phyloP scores from a whole-genome alignment of 2,888 invertebrate genomes.

The Dione vanillae region DNA sequence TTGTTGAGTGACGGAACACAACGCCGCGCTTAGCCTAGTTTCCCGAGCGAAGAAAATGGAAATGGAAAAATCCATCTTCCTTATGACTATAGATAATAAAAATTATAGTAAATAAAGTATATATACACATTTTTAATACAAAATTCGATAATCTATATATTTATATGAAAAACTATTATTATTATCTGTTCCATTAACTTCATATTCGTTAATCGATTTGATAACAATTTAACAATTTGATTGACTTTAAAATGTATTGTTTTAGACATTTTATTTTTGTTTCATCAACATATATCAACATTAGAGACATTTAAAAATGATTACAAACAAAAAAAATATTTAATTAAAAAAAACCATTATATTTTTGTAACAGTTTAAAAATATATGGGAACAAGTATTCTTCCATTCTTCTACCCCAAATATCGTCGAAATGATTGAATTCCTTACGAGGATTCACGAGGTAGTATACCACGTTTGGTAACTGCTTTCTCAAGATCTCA shows the following conservation, averaged over 20 bases:
- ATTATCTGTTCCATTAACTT: not conserved
- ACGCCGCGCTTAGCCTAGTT: too few relatives aligned
- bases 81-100: too few relatives aligned
- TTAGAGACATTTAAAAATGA: too few relatives aligned
- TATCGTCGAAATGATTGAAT: slow-evolving; percentile 50
- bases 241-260: not conserved
- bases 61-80: too few relatives aligned
- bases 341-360: slow-evolving; percentile 22
- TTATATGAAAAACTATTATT: not conserved
- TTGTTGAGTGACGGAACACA: too few relatives aligned
- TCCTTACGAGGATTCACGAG: slow-evolving; percentile 33
- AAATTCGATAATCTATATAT: too few relatives aligned
- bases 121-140: too few relatives aligned
- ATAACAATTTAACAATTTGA: not conserved
- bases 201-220: not conserved
- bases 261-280: not conserved
- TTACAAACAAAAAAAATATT: too few relatives aligned
- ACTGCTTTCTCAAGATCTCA: slow-evolving; percentile 43
- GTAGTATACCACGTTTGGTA: slow-evolving; percentile 54
- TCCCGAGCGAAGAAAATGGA: too few relatives aligned
- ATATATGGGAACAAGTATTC: slow-evolving; percentile 47
- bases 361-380: slow-evolving; percentile 29
- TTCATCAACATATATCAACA: too few relatives aligned
- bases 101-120: too few relatives aligned
- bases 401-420: slow-evolving; percentile 47